Evolutionary conservation across 1,140 invertebrate species (phyloP), one percentile per base, ranked within the genome.

Genomic region (Drosophila littoralis): DNA sequence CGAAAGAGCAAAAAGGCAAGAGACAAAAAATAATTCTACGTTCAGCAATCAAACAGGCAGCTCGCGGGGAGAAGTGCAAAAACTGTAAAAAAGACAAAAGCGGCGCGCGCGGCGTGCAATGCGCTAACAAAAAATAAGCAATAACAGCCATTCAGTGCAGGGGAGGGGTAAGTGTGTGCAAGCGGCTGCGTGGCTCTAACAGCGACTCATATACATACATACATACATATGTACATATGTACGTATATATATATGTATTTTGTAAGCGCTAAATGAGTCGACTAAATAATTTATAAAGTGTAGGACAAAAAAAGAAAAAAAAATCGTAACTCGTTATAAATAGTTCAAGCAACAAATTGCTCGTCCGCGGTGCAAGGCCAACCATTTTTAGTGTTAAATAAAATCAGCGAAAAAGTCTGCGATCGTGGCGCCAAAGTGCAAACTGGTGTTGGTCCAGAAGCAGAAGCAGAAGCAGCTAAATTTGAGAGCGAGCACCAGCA

Each of bases 1-100:
- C 79, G 75, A 81, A 81, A 81, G 79, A 76, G 65, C 40, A 68
- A 61, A 74, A 68, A 74, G 33, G 48, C 70, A 73, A 81, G 77
- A 77, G 58, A 59, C 59, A 67, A 66, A 67, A 76, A 73, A 61
- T 48, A 48, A 32, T 48, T 48, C 54, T 71, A 71, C 45, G 60
- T 61, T 60, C 78, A 80, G 71, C 52, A 74, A 74, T 63, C 58
- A 60, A 74, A 69, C 42, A 60, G 32, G 32, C 43, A 38, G 43
- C 22, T 28, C 5, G 38, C 15, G 48, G 38, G 33, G 35, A 17
- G 40, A 45, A 59, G 54, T 32, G 63, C 22, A 33, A 54, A 67
- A 40, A 46, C 61, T 66, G 38, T 48, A 46, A 71, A 60, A 59
- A 55, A 46, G 54, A 73, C 64, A 60, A 67, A 74, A 74, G 65